Evolutionary conservation across 37 sponge, comb jelly and placozoan species (phyloP).

Genomic region (Cliona cf. orientalis): DNA sequence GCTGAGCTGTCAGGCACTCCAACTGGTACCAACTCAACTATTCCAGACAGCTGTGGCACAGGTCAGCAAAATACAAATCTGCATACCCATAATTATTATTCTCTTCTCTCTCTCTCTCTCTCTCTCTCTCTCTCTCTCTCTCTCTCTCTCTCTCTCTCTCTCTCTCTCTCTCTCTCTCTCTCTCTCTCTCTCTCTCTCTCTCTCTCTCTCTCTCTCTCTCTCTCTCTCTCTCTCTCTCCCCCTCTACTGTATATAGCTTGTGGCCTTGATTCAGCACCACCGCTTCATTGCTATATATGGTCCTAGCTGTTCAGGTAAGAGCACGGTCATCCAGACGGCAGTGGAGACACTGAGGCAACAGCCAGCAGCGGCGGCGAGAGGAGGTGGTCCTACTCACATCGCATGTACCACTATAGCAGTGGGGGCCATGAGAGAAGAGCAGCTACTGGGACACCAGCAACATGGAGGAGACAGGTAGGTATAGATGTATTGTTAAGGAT

Average conservation of each 20-base stretch:
- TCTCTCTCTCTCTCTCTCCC: neutral
- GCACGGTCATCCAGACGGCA: constrained; percentile 33
- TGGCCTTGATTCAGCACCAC: constrained; percentile 27
- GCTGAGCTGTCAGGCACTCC: constrained; percentile 35
- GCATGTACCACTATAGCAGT: constrained; percentile 13
- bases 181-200: neutral
- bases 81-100: neutral
- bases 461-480: no score
- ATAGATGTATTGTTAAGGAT: neutral
- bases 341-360: constrained; percentile 34
- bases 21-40: constrained; percentile 16
- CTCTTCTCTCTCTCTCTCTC: constrained; percentile 4
- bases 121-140: constrained; percentile 4
- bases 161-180: constrained; percentile 2
- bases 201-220: neutral
- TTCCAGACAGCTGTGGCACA: constrained; percentile 58
- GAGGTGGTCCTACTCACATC: neutral
- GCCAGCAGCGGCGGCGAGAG: neutral
- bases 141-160: constrained; percentile 5
- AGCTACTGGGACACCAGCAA: constrained; percentile 56
- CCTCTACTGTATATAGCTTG: constrained; percentile 6
- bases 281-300: constrained; percentile 38
- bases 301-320: constrained; percentile 47
- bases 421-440: constrained; percentile 37
- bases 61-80: constrained; percentile 13